Percentiles rank a stretch among this genome's conserved stretches.
These are phyloP conservation scores for Loriculus beryllinus DNA, from an alignment of 2,797 vertebrate species.

Conservation along the genomic window DNA sequence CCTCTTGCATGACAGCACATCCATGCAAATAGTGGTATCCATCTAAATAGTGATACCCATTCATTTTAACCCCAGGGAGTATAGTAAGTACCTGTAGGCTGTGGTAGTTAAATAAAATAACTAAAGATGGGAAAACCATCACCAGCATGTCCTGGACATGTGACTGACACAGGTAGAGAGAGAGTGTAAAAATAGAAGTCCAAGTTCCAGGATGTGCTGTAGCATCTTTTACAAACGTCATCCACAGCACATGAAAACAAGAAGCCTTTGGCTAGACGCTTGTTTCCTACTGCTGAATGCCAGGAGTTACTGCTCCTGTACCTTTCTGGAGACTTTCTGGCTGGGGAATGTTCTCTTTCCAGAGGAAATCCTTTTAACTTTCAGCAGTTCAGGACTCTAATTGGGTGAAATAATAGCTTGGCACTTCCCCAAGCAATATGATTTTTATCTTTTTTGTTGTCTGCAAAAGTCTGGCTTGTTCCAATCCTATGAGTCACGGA, in stretches of 20 bases:
- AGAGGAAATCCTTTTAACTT: slow-evolving; percentile 77
- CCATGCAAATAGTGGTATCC: background rate
- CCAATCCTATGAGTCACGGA: background rate
- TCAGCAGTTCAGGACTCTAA: slow-evolving; percentile 68
- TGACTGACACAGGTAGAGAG: background rate
- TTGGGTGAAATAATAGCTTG: slow-evolving; percentile 57
- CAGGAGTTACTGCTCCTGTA: slow-evolving; percentile 60
- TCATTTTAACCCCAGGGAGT: background rate
- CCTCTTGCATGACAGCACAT: rapidly evolving
- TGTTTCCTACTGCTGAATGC: slow-evolving; percentile 44
- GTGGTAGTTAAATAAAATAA: background rate
- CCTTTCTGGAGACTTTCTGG: slow-evolving; percentile 62
- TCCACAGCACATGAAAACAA: background rate
- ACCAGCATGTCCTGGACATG: background rate
- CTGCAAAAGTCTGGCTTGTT: slow-evolving; percentile 46
- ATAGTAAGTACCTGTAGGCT: background rate
- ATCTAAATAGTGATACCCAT: background rate
- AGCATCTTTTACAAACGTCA: background rate
- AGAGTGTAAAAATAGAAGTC: background rate
- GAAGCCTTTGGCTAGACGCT: slow-evolving; percentile 11
- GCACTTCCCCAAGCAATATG: slow-evolving; percentile 54
- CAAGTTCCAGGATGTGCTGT: background rate
- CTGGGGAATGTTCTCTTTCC: slow-evolving; percentile 64
- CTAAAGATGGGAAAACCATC: background rate
- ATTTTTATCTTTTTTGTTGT: slow-evolving; percentile 67